A percentile compares a stretch with the other conserved stretches of the same genome.
Evolutionary conservation across 2,113 vertebrate genomes (phyloP).

Genomic region (Austrofundulus limnaeus): DNA sequence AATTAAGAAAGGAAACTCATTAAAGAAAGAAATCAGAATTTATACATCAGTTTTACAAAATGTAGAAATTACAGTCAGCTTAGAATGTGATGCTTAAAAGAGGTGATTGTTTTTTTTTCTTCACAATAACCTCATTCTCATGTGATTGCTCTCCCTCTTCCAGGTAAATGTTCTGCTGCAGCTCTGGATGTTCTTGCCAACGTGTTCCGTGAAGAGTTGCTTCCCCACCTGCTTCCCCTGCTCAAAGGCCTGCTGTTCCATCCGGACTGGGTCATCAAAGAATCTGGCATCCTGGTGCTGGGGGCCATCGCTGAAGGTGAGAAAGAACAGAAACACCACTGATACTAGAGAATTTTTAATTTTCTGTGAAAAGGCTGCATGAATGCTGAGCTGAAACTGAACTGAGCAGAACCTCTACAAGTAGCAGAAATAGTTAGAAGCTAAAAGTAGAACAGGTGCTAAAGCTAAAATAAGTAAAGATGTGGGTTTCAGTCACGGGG

Average conservation of each 20-base stretch:
- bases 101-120: background rate
- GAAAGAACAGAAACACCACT: background rate
- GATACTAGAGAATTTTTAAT: background rate
- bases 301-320: slow-evolving; percentile 91
- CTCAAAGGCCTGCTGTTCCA: slow-evolving; percentile 94
- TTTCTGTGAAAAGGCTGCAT: no score
- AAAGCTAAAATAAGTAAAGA: no score
- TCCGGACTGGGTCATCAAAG: slow-evolving; percentile 94
- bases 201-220: slow-evolving; percentile 91
- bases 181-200: slow-evolving; percentile 93
- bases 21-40: no score
- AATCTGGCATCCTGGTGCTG: slow-evolving; percentile 92
- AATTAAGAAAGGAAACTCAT: no score
- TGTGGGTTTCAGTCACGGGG: no score
- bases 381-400: no score
- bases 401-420: no score
- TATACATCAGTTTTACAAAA: no score
- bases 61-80: no score
- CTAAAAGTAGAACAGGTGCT: no score
- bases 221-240: slow-evolving; percentile 89
- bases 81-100: no score
- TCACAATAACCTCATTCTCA: background rate
- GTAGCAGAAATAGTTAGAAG: no score
- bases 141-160: background rate
- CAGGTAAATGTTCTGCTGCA: slow-evolving; percentile 91